phyloP scores from a whole-genome alignment of 2,113 vertebrate genomes.

The Oreochromis aureus region DNA sequence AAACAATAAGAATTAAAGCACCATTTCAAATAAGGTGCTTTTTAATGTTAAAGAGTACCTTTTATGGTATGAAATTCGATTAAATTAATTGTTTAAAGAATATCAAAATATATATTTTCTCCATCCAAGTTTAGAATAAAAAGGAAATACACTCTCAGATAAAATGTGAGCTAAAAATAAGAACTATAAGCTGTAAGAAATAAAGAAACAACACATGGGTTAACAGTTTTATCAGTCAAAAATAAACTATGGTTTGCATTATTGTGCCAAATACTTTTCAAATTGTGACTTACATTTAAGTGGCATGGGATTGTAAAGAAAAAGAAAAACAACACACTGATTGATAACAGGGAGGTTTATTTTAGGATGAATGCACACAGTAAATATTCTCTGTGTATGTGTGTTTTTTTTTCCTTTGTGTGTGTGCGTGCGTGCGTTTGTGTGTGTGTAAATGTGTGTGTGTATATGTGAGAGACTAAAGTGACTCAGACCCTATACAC shows the following conservation, averaged over 20 bases:
- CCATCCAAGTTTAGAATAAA: neutral
- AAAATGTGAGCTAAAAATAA: neutral
- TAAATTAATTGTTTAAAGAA: neutral
- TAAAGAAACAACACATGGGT: neutral
- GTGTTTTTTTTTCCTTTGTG: neutral
- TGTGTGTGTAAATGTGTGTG: neutral
- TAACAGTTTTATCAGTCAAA: neutral
- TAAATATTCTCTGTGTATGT: neutral
- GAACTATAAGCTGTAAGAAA: neutral
- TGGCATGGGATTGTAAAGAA: neutral
- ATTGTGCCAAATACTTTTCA: neutral
- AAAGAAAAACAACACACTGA: neutral
- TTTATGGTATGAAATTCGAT: neutral
- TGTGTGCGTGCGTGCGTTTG: neutral
- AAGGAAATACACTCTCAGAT: neutral
- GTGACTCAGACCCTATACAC: conserved; percentile 22
- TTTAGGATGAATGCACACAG: neutral
- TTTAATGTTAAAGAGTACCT: neutral
- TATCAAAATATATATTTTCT: neutral
- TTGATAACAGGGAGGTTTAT: neutral
- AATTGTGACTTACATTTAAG: neutral
- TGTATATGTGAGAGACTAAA: neutral
- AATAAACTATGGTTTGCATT: neutral
- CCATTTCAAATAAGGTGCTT: neutral
- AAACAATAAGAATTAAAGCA: neutral